Percentiles rank a stretch among this genome's conserved stretches.
phyloP scores from a whole-genome alignment of 2,797 vertebrate species.

The Bovichtus variegatus region DNA sequence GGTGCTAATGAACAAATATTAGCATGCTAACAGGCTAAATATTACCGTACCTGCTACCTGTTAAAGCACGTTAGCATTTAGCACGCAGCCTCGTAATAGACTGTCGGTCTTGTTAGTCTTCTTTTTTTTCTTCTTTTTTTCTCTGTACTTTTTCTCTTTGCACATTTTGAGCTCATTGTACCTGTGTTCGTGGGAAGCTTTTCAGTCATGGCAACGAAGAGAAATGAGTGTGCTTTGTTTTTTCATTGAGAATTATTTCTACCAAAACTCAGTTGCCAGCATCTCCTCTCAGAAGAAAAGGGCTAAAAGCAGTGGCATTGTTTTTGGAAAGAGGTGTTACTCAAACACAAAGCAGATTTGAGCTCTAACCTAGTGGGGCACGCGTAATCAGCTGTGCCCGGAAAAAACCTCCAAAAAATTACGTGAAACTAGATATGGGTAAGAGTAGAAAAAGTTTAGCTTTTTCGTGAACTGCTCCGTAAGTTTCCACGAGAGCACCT shows the following conservation, averaged over 20 bases:
- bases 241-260: neutral
- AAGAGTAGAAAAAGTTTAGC: neutral
- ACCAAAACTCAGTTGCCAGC: neutral
- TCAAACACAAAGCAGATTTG: neutral
- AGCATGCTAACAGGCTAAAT: neutral
- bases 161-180: neutral
- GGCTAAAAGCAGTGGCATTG: neutral
- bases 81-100: neutral
- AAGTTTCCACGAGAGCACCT: neutral
- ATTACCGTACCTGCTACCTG: neutral
- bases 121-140: too few species aligned
- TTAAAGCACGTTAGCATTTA: neutral
- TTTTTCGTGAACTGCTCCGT: slow-evolving; percentile 9
- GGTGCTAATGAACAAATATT: neutral
- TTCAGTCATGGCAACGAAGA: neutral
- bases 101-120: neutral
- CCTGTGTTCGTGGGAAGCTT: neutral
- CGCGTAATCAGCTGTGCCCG: neutral
- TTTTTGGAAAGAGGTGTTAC: neutral
- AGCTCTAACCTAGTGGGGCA: neutral
- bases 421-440: neutral
- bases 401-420: neutral
- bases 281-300: neutral
- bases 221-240: neutral
- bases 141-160: neutral